These are phyloP conservation scores for Allolobophora icterica DNA, from an alignment of 2,888 invertebrate species.

Conservation along the genomic window DNA sequence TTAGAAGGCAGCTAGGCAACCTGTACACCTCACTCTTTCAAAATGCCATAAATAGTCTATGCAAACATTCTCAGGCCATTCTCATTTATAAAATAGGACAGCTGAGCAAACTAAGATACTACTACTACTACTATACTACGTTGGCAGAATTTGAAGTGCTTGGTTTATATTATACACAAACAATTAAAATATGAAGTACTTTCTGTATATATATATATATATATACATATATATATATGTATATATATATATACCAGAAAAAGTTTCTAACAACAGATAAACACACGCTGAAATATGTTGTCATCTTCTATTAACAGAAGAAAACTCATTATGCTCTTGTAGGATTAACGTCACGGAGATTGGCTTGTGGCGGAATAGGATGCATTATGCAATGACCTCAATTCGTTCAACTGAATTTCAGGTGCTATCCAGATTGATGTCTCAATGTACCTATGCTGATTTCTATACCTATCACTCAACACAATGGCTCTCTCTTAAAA, in stretches of 20 bases:
- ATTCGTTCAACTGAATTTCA: neutral
- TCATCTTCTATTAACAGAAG: neutral
- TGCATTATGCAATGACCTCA: neutral
- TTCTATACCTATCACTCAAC: neutral
- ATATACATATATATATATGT: too few relatives aligned
- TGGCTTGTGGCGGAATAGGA: neutral
- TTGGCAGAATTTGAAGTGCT: neutral
- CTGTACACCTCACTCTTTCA: neutral
- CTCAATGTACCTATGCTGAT: neutral
- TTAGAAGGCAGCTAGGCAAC: neutral
- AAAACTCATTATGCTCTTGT: neutral
- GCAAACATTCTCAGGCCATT: constrained; percentile 4
- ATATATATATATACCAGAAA: neutral
- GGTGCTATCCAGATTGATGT: neutral
- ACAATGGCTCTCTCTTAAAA: neutral
- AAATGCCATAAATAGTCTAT: neutral
- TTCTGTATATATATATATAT: too few relatives aligned
- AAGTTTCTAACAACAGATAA: neutral
- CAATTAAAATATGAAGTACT: neutral
- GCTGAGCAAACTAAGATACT: constrained; percentile 9
- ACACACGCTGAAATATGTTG: neutral
- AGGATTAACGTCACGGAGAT: neutral
- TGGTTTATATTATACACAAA: neutral
- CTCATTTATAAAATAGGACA: neutral
- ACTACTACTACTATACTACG: neutral